Base-by-base conservation (phyloP, 2,888 invertebrate genomes). In the Dynastes hyllus region DNA sequence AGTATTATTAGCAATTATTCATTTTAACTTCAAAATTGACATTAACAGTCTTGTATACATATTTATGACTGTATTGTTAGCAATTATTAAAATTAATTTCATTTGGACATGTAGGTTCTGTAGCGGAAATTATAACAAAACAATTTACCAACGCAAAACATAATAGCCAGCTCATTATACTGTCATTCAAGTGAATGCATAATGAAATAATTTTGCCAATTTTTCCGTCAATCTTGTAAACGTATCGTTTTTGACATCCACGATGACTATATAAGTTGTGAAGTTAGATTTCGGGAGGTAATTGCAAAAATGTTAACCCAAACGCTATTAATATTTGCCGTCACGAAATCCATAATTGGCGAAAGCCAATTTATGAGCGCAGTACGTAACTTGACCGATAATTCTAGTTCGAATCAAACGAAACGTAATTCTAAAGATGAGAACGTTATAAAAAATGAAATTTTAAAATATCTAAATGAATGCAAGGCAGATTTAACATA, bases 391-490 rank as follows among this genome's bases (percentile, higher is more conserved):
- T 13, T 75, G 27, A 78, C 77, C 1, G 50, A 61, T 27, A 76
- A 61, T 63, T 58, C 69, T n/a, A 73, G 69, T 32, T 27, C 32
- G 27, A 73, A 77, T 27, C 45, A 63, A 50, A 77, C 53, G 6
- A 71, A 73, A 61, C 75, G 16, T 6, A 65, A 11, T 27, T 29
- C 55, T 9, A 50, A 67, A 40, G 63, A 65, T 16, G 80, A 63
- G 6, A 76, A 75, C 22, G 61, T 76, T 0, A 67, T 87, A 16
- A 86, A 83, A 81, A 81, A 76, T 65, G 86, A 87, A 81, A 83
- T 87, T 8, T 81, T 81, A 69, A 86, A 86, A 79, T 82, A 83
- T 22, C n/a, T 87, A 37, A 83, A 81, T 71, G 86, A 86, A 82
- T 87, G 87, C 73, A 86, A 85, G 2, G 83, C 81, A 5, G 83